Evolutionary conservation across 2,888 invertebrate species (phyloP).

Genomic region (Meteorus cinctellus): DNA sequence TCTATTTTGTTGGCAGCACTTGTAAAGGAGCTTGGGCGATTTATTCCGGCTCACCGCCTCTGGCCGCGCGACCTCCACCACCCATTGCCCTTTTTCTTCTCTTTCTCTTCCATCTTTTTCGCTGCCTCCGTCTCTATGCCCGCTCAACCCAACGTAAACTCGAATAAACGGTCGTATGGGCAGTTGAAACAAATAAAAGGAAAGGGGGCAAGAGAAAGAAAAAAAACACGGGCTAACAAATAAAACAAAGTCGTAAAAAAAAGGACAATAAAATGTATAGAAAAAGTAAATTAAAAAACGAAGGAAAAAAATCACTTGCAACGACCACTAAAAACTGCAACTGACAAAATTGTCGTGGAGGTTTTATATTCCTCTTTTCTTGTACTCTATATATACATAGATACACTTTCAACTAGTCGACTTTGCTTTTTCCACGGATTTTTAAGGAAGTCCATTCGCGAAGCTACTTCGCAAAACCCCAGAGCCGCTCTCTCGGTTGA

Average conservation of each 20-base stretch:
- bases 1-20: slow-evolving; percentile 72
- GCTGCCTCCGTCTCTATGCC: slow-evolving; percentile 23
- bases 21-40: slow-evolving; percentile 64
- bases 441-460: slow-evolving; percentile 43
- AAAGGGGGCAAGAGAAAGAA: slow-evolving; percentile 33
- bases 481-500: slow-evolving; percentile 31
- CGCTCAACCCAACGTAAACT: slow-evolving; percentile 27
- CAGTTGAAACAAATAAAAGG: slow-evolving; percentile 44
- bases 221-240: slow-evolving; percentile 25
- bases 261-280: neutral
- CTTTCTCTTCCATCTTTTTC: slow-evolving; percentile 43
- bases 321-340: slow-evolving; percentile 5
- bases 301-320: neutral
- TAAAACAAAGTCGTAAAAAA: slow-evolving; percentile 18
- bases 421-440: slow-evolving; percentile 38
- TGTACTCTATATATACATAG: neutral
- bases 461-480: slow-evolving; percentile 39
- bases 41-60: slow-evolving; percentile 72
- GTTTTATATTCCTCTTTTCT: slow-evolving; percentile 18
- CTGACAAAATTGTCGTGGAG: slow-evolving; percentile 9
- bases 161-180: slow-evolving; percentile 42
- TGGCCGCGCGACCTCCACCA: slow-evolving; percentile 22
- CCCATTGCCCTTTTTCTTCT: neutral
- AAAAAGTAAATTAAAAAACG: slow-evolving; percentile 26
- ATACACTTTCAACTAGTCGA: slow-evolving; percentile 13